A percentile compares a stretch with the other conserved stretches of the same genome.
phyloP scores from a whole-genome alignment of 2,113 vertebrate species.

The Gasterosteus nipponicus region DNA sequence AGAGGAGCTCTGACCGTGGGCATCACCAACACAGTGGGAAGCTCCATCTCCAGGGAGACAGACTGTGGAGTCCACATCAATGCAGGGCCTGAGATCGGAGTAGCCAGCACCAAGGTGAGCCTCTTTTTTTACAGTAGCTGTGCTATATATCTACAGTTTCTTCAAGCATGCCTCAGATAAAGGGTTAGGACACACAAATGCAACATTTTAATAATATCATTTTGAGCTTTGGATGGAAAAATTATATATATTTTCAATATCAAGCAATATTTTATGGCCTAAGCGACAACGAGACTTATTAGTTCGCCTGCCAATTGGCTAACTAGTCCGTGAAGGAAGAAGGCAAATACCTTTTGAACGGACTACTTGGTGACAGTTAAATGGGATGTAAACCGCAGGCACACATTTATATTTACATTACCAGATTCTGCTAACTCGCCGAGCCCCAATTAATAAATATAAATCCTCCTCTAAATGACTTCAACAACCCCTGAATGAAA shows the following conservation, averaged over 20 bases:
- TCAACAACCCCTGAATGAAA: slow-evolving; percentile 44
- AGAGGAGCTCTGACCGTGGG: slow-evolving; percentile 94
- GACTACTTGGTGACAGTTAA: not conserved
- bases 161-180: not conserved
- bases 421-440: not conserved
- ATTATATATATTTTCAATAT: not conserved
- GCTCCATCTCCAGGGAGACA: slow-evolving; percentile 95
- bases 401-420: not conserved
- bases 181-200: not conserved
- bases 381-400: not conserved
- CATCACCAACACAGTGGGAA: slow-evolving; percentile 97
- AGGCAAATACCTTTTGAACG: not conserved
- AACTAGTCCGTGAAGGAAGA: not conserved
- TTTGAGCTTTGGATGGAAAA: not conserved
- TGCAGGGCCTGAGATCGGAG: slow-evolving; percentile 95
- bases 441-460: not conserved
- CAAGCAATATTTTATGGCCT: not conserved
- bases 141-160: not conserved
- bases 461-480: slow-evolving; percentile 45
- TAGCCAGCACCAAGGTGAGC: slow-evolving; percentile 96
- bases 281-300: not conserved
- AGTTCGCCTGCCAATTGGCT: not conserved
- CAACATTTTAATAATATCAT: not conserved
- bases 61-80: slow-evolving; percentile 99
- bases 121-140: not conserved